These are phyloP conservation scores for Holothuria leucospilota DNA, from an alignment of 53 echinoderm and acorn worm genomes.

Conservation along the genomic window DNA sequence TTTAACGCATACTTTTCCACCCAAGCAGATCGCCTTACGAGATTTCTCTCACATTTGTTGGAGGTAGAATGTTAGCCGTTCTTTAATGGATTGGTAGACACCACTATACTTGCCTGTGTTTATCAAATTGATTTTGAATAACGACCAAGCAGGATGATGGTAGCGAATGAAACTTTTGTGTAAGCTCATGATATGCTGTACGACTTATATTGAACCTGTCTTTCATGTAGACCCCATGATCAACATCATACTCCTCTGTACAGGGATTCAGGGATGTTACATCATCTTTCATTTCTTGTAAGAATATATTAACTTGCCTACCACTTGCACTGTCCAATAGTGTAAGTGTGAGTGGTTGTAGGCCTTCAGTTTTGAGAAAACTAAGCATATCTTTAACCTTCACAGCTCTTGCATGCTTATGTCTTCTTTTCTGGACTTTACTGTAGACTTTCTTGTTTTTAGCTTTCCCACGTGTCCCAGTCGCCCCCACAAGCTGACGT, in stretches of 20 bases:
- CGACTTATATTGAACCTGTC: neutral
- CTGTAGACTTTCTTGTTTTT: no score
- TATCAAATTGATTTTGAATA: neutral
- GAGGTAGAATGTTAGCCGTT: neutral
- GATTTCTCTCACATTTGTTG: neutral
- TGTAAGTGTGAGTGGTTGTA: neutral
- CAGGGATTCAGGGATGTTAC: neutral
- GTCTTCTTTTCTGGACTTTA: no score
- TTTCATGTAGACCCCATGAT: constrained; percentile 4
- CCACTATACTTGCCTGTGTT: neutral
- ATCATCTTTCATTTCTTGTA: neutral
- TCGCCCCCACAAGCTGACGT: no score
- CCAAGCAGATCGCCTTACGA: neutral
- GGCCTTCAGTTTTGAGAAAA: neutral
- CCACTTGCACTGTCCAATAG: neutral
- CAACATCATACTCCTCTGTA: constrained; percentile 1
- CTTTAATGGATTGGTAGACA: neutral
- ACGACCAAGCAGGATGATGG: neutral
- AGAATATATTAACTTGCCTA: neutral
- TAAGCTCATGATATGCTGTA: neutral
- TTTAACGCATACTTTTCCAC: constrained; percentile 8
- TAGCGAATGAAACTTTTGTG: neutral
- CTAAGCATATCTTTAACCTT: no score
- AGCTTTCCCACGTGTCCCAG: no score
- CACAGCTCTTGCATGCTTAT: no score